Base-by-base conservation (phyloP, 2,113 vertebrate genomes). In the Thunnus maccoyii region DNA sequence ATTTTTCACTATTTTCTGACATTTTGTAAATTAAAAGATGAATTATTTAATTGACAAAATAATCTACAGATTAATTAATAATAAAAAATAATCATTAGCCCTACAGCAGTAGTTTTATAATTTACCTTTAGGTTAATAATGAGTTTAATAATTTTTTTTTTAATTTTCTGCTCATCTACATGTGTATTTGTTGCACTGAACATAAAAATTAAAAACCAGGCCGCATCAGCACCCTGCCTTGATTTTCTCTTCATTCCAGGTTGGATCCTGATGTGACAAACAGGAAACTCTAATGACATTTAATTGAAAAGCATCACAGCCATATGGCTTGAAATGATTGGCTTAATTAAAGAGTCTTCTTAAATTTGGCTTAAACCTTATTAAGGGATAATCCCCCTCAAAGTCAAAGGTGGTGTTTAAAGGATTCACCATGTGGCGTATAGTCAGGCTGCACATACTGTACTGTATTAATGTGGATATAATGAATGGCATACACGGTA, bases 331-430 rank as follows among this genome's bases (percentile, higher is more conserved):
- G 3, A 69, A 88, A 86, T 89, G 70, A 89, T 67, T 83, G 83
- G 30, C 78, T 78, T 82, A 89, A 86, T 88, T 83, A 88, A 86
- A 89, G 52, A 60, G 75, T 82, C 82, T 72, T 83, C 72, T 80
- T 79, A 84, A 55, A 83, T 81, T 81, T 69, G 65, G 81, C 61
- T 86, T 87, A 88, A 90, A 83, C 77, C 87, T 76, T 86, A 91
- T 92, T 94, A 91, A 83, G 70, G 64, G 86, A 83, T 88, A 81
- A 86, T 86, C 88, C 89, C 18, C 79, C 63, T 82, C 73, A 74
- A 81, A 76, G 86, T 89, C 60, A 86, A 81, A 89, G 83, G 68
- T 72, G 80, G 72, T 55, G 76, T 90, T 82, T 47, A 72, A 87
- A 71, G 64, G 77, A 82, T 73, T 90, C 63, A 75, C 30, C 63